Evolutionary conservation across 2,888 invertebrate genomes (phyloP).

Genomic region (Amphipyra berbera): DNA sequence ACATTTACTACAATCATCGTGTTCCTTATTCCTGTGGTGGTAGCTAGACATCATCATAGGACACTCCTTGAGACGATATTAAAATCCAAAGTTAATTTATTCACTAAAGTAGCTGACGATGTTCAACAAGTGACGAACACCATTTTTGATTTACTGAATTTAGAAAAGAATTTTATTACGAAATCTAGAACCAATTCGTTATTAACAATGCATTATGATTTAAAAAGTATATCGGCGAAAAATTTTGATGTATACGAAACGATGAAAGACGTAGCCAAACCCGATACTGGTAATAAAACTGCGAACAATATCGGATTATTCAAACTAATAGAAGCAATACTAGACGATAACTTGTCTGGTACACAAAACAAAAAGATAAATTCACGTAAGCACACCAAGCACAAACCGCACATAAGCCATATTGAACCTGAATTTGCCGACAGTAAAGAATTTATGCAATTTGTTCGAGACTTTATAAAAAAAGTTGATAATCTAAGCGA

Average conservation of each 20-base stretch:
- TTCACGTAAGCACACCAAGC: background rate
- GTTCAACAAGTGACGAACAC: slow-evolving; percentile 61
- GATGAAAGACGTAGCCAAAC: slow-evolving; percentile 42
- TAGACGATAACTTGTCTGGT: slow-evolving; percentile 30
- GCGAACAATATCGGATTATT: slow-evolving; percentile 28
- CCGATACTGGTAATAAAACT: slow-evolving; percentile 25
- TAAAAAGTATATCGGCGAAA: slow-evolving; percentile 59
- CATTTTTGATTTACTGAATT: slow-evolving; percentile 61
- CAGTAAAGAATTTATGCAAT: slow-evolving; percentile 39
- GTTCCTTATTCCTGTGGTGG: slow-evolving; percentile 41
- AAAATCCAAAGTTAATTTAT: slow-evolving; percentile 51
- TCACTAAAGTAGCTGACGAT: slow-evolving; percentile 50
- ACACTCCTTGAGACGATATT: slow-evolving; percentile 42
- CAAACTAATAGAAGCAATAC: slow-evolving; percentile 50
- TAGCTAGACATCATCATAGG: slow-evolving; percentile 50
- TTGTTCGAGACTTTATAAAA: slow-evolving; percentile 32
- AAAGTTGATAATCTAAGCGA: slow-evolving; percentile 34
- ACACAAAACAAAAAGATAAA: slow-evolving; percentile 8
- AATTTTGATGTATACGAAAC: slow-evolving; percentile 55
- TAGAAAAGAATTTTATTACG: slow-evolving; percentile 50
- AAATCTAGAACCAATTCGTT: slow-evolving; percentile 53
- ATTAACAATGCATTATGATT: slow-evolving; percentile 61
- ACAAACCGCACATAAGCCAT: background rate
- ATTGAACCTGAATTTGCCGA: slow-evolving; percentile 29
- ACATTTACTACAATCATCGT: slow-evolving; percentile 22